These are phyloP conservation scores for Trematocara stigmaticum DNA, from an alignment of 2,113 vertebrate genomes.

Conservation along the genomic window DNA sequence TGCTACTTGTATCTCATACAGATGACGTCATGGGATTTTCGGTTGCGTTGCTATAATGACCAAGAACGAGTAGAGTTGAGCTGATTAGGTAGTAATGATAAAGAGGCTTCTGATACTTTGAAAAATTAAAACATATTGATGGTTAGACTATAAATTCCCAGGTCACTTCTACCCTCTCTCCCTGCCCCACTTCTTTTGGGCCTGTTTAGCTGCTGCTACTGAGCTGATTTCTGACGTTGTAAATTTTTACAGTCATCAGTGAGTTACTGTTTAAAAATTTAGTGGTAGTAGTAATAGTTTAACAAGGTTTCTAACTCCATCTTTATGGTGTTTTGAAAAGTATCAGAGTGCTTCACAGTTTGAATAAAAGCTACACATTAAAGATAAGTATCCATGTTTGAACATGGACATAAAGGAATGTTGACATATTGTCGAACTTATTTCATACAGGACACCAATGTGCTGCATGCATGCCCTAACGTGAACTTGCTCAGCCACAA, in stretches of 20 bases:
- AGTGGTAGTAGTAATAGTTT: not conserved
- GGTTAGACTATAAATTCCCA: not conserved
- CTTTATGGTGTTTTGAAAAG: not conserved
- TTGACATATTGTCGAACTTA: not conserved
- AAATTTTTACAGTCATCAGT: not conserved
- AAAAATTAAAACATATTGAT: not conserved
- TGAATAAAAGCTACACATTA: not conserved
- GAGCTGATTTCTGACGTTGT: not conserved
- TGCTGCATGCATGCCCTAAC: not conserved
- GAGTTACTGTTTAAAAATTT: not conserved
- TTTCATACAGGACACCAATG: not conserved
- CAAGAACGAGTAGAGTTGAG: not conserved
- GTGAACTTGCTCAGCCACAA: not conserved
- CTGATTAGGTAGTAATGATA: not conserved
- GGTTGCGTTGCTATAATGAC: not conserved
- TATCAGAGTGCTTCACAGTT: not conserved
- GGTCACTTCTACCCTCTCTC: not conserved
- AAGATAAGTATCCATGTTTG: not conserved
- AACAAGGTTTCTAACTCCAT: not conserved
- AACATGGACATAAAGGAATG: not conserved
- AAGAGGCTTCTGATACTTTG: not conserved
- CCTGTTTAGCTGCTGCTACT: not conserved
- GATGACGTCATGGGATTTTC: rapidly evolving
- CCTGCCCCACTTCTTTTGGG: not conserved
- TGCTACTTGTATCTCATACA: not conserved